Evolutionary conservation across 2,113 vertebrate genomes (phyloP).

Genomic region (Laticauda colubrina): DNA sequence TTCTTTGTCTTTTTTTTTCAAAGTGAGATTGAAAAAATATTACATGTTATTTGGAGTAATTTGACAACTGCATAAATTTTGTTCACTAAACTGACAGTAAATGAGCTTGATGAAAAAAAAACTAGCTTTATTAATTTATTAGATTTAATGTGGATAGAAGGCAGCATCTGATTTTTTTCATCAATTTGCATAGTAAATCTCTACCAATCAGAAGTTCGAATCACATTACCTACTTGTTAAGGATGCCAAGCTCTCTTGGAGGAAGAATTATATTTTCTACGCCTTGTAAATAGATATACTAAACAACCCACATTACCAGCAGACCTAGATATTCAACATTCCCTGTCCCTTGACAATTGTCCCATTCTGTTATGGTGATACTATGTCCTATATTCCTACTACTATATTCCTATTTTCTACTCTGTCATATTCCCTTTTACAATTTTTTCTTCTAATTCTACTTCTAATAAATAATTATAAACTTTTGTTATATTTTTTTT

Average conservation of each 20-base stretch:
- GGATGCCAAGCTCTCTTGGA: neutral
- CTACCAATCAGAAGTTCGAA: neutral
- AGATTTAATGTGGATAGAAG: neutral
- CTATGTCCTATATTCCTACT: too few species aligned
- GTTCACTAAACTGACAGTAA: neutral
- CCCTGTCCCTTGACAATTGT: neutral
- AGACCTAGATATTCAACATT: neutral
- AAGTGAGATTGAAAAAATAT: neutral
- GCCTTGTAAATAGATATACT: neutral
- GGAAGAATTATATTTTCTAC: neutral
- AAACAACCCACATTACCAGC: neutral
- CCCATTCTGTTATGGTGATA: too few species aligned
- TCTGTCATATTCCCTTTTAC: too few species aligned
- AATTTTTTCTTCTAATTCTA: too few species aligned
- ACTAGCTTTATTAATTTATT: neutral
- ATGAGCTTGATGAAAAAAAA: constrained; percentile 6
- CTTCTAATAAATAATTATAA: too few species aligned
- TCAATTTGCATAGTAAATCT: neutral
- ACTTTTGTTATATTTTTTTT: too few species aligned
- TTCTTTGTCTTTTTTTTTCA: neutral
- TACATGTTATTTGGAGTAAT: neutral
- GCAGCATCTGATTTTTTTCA: neutral
- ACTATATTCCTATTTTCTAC: too few species aligned
- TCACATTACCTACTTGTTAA: neutral
- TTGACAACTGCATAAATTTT: neutral